These are phyloP conservation scores for Danio choprae DNA, from an alignment of 2,797 vertebrate species.

Conservation along the genomic window DNA sequence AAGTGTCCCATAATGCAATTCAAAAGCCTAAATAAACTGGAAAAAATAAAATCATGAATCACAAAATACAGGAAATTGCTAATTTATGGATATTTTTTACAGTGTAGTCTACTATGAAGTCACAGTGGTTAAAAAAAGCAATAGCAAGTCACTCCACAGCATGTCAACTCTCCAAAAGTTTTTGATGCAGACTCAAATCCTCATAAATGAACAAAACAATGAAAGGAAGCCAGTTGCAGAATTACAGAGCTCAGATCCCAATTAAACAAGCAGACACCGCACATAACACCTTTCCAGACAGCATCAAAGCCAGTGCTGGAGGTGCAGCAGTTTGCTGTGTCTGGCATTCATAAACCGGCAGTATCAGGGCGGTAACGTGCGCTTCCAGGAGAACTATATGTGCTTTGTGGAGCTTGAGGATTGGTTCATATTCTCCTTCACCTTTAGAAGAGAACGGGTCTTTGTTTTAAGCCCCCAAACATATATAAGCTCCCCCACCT, in stretches of 20 bases:
- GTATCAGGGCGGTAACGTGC: neutral
- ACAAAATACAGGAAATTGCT: no score
- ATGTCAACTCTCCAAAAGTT: neutral
- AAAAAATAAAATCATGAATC: no score
- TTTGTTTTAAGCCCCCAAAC: constrained; percentile 66
- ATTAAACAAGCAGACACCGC: neutral
- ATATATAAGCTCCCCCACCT: constrained; percentile 7
- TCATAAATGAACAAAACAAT: neutral
- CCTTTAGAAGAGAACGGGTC: constrained; percentile 65
- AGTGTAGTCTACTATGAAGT: neutral
- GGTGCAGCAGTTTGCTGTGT: neutral
- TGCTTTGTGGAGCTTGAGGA: constrained; percentile 11
- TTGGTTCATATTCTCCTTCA: constrained; percentile 53
- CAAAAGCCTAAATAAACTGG: no score
- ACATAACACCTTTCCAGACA: neutral
- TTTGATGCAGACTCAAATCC: no score
- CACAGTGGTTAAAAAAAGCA: neutral
- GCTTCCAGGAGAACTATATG: neutral
- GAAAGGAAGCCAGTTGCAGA: neutral
- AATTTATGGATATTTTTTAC: no score
- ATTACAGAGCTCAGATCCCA: neutral
- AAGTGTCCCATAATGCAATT: no score
- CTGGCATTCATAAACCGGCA: neutral
- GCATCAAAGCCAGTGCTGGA: neutral
- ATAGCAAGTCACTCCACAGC: fast-evolving